Percentiles rank a stretch among this genome's conserved stretches.
Evolutionary conservation across 1,140 invertebrate species (phyloP).

Genomic region (Drosophila chauvacae): DNA sequence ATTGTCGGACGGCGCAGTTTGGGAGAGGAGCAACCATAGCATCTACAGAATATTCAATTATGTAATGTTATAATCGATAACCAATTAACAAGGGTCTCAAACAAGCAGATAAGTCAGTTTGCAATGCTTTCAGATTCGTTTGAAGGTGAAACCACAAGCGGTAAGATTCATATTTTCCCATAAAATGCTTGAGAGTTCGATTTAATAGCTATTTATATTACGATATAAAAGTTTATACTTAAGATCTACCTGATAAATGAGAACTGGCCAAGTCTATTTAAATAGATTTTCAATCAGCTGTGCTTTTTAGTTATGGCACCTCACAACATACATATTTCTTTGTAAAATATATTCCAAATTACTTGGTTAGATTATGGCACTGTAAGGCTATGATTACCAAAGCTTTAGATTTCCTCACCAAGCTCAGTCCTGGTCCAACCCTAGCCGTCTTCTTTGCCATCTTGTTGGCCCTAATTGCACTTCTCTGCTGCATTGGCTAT

Average conservation of each 20-base stretch:
- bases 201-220: not conserved
- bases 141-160: conserved; percentile 47
- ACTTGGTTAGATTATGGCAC: not conserved
- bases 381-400: not conserved
- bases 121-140: conserved; percentile 69
- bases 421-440: not conserved
- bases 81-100: conserved; percentile 55
- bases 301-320: not conserved
- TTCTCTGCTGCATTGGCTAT: conserved; percentile 23
- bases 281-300: not conserved
- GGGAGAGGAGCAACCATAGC: conserved; percentile 6
- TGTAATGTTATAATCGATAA: conserved; percentile 69
- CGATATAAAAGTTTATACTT: no score
- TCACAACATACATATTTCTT: not conserved
- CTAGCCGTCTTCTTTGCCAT: not conserved
- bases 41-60: conserved; percentile 60
- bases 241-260: not conserved
- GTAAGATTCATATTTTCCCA: conserved; percentile 4
- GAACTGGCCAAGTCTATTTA: not conserved
- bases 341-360: not conserved
- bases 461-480: not conserved
- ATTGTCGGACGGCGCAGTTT: conserved; percentile 12
- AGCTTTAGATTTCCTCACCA: not conserved
- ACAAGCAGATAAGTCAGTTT: conserved; percentile 55
- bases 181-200: not conserved